A percentile compares a stretch with the other conserved stretches of the same genome.
phyloP scores from a whole-genome alignment of 1,140 invertebrate genomes.

The Macrostomum lignano region DNA sequence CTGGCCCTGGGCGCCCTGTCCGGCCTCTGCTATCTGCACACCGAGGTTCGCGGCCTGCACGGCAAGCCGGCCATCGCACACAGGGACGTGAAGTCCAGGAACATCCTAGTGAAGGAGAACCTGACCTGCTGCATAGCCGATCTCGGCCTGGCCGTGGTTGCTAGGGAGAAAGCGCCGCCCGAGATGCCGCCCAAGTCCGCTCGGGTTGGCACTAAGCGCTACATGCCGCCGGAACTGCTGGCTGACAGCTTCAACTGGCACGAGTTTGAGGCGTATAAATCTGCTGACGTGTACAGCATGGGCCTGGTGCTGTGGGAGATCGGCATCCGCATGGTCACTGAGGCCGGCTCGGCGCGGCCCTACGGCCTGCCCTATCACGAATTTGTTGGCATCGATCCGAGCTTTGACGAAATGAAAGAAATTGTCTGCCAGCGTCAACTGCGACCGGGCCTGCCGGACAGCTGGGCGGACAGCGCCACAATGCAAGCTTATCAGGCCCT shows the following conservation, averaged over 20 bases:
- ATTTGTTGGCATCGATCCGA: constrained; percentile 1
- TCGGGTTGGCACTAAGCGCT: constrained; percentile 38
- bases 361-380: constrained; percentile 1
- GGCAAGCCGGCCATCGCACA: constrained; percentile 81
- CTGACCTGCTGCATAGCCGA: constrained; percentile 69
- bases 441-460: not conserved
- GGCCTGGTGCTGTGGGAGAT: constrained; percentile 83
- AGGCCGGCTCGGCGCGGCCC: not conserved
- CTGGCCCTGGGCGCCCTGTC: constrained; percentile 72
- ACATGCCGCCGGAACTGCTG: constrained; percentile 64
- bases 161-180: not conserved
- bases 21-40: constrained; percentile 46
- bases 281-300: constrained; percentile 75
- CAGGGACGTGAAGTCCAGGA: constrained; percentile 74
- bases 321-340: too few species aligned
- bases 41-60: constrained; percentile 27
- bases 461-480: not conserved
- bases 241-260: constrained; percentile 10
- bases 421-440: not conserved
- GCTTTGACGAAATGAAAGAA: constrained; percentile 1
- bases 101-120: constrained; percentile 67
- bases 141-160: constrained; percentile 35
- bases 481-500: not conserved
- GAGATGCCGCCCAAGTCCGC: not conserved
- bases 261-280: constrained; percentile 80